Evolutionary conservation across 2,797 vertebrate species (phyloP), one percentile per base, ranked within the genome.

Genomic region (Antrozous pallidus): DNA sequence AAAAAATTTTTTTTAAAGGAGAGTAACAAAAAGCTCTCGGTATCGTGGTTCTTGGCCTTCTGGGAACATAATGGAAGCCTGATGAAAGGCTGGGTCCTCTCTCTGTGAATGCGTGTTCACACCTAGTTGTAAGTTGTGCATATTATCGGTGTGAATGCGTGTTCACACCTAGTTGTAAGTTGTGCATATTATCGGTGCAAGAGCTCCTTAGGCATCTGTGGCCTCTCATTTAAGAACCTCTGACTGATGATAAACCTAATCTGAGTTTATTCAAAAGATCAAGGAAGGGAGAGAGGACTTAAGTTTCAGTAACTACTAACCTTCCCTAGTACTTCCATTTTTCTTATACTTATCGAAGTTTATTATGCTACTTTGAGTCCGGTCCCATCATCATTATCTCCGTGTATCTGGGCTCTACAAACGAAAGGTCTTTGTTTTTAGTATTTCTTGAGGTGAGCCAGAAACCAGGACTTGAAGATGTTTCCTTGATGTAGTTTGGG

Each of bases 371-470:
- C 71, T 88, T n/a, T 85, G 54, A 82, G n/a, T 94, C n/a, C 79
- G 87, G 65, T 65, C 42, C 54, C n/a, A 16, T 95, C 83, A 56
- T 61, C 75, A 73, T 54, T 78, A 26, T 95, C 56, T 75, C 33
- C 17, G 24, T 83, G 33, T 69, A 45, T 33, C 65, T 28, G 38
- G 38, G 7, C 61, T 90, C 22, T 79, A 16, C 83, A 94, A 54
- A 58, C 82, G 33, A 38, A 70, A 70, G 9, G 31, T 65, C 28
- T 91, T 83, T 78, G 74, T 69, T 88, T 95, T 70, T 78, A 92
- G 24, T 80, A 74, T 88, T 96, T 94, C 31, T 75, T 90, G 67
- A 95, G 81, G 51, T 79, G 49, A 88, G 51, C 47, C 40, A 88
- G n/a, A 91, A 88, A 65, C n/a, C 40, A 73, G 14, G 75, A 87